Evolutionary conservation across 2,797 vertebrate genomes (phyloP).

Genomic region (Echiichthys vipera): DNA sequence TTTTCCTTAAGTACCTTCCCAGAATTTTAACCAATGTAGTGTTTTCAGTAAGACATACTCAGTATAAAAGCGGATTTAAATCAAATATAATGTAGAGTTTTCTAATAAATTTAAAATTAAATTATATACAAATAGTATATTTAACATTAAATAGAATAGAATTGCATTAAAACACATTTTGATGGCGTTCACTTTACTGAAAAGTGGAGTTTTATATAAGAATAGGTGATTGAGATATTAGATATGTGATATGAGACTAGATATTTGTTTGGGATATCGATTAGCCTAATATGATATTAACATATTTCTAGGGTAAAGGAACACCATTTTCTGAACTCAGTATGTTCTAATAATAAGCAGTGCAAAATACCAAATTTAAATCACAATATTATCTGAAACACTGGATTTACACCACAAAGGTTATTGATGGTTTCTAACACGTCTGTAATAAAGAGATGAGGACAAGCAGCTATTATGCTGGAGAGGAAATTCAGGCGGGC

Average conservation of each 20-base stretch:
- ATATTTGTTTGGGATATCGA: not conserved
- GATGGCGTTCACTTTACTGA: not conserved
- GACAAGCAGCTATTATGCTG: conserved; percentile 22
- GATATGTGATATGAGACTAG: not conserved
- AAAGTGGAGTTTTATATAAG: not conserved
- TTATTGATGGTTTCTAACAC: not conserved
- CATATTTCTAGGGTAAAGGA: not conserved
- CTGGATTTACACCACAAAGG: not conserved
- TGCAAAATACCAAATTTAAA: conserved; percentile 6
- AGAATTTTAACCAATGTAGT: not conserved
- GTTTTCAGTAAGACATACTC: conserved; percentile 2
- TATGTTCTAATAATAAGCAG: not conserved
- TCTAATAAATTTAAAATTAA: no score
- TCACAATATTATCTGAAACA: not conserved
- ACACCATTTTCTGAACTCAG: not conserved
- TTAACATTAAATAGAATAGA: not conserved
- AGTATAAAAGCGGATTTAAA: no score
- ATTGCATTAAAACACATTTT: not conserved
- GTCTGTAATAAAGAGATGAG: conserved; percentile 13
- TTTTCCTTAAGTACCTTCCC: not conserved
- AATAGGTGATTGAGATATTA: not conserved
- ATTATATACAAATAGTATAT: not conserved
- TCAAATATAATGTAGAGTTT: no score
- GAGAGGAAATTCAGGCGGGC: conserved; percentile 13
- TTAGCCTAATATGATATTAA: not conserved